These are phyloP conservation scores for Diabrotica virgifera DNA, from an alignment of 1,140 invertebrate genomes.

Conservation along the genomic window DNA sequence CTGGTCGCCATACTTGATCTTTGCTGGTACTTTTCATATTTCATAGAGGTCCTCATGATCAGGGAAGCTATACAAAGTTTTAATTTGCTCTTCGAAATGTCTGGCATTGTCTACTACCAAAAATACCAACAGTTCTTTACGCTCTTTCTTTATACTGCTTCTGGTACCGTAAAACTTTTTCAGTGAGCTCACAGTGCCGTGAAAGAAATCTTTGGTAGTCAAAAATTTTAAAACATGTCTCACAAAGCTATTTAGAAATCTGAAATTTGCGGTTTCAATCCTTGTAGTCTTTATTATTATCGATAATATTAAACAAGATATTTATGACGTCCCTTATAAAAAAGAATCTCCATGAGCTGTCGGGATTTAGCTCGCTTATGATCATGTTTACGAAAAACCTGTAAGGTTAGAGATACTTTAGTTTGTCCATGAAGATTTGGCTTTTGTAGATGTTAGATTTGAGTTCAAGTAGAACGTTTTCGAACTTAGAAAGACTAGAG, in stretches of 20 bases:
- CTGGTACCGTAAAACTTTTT: slow-evolving; percentile 31
- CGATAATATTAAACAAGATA: slow-evolving; percentile 51
- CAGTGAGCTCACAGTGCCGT: slow-evolving; percentile 50
- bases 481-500: slow-evolving; percentile 51
- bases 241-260: slow-evolving; percentile 49
- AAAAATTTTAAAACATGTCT: slow-evolving; percentile 40
- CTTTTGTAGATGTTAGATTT: slow-evolving; percentile 48
- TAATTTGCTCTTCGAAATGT: slow-evolving; percentile 47
- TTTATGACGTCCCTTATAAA: slow-evolving; percentile 51
- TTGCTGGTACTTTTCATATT: slow-evolving; percentile 41
- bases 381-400: slow-evolving; percentile 48
- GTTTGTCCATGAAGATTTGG: slow-evolving; percentile 49
- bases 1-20: slow-evolving; percentile 46
- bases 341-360: slow-evolving; percentile 43
- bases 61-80: slow-evolving; percentile 56
- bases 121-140: slow-evolving; percentile 49
- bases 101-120: slow-evolving; percentile 53
- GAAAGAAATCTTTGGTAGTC: slow-evolving; percentile 48
- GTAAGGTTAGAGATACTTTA: slow-evolving; percentile 57
- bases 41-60: slow-evolving; percentile 44
- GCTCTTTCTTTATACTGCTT: slow-evolving; percentile 12
- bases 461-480: slow-evolving; percentile 54
- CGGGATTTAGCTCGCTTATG: slow-evolving; percentile 30
- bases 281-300: slow-evolving; percentile 35
- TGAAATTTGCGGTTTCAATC: slow-evolving; percentile 36